Base-by-base conservation (phyloP, 2,113 vertebrate genomes). In the Gulo gulo region DNA sequence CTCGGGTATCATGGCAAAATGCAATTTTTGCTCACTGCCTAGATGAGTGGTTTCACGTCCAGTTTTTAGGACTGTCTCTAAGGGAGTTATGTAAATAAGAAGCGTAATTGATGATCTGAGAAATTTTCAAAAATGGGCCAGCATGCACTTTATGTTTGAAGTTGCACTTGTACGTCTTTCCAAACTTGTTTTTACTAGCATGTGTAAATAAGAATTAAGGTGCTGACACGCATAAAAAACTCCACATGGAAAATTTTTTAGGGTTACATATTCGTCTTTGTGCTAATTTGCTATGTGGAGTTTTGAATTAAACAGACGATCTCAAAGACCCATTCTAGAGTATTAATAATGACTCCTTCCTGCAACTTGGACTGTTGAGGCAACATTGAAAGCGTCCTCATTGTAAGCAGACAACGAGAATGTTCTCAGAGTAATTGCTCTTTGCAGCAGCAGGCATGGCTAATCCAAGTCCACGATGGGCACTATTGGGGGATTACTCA, bases 81-180 rank as follows among this genome's bases (percentile, higher is more conserved):
- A 94, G 91, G 69, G 82, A 91, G 97, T 96, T 93, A 92, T 82
- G 73, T 74, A 85, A 88, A 93, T 94, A 65, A 34, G 79, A 71
- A 91, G 85, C 81, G 31, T 88, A 21, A 92, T 59, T 50, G 85
- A 79, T 82, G 52, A 80, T 84, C 74, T 61, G 69, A 83, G 76
- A 96, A n/a, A 85, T 96, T 92, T 96, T 78, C 63, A 61, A 71
- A 95, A 87, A 69, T 55, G 34, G 76, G 59, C 86, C 83, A 94
- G 78, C 42, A 39, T 34, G 74, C 87, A 45, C 76, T 85, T 82
- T 61, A 59, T 15, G 9, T 93, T 95, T 91, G 4, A 95, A 97
- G 96, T 96, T 97, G 88, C 57, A 55, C 79, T 91, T 52, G 26
- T 69, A 29, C 85, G 36, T 45, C 59, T 97, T 91, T 47, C 39